Conservation (phyloP, 2,797 vertebrate species). For the Eidolon dupreanum region DNA sequence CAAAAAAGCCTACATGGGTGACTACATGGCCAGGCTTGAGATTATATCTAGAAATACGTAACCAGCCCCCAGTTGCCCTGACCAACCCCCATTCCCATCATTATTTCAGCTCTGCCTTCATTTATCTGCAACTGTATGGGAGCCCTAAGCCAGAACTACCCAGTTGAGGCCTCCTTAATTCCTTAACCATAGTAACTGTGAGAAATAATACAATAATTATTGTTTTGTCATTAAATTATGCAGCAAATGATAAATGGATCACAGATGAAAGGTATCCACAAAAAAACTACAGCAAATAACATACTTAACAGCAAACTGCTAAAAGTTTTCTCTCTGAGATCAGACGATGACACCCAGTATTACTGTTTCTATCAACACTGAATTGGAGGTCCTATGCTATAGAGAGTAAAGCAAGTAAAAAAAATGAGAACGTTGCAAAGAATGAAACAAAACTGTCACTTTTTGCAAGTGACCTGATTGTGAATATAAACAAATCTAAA, state of each 20-base stretch:
- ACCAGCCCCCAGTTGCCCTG: background rate
- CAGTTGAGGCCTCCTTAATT: background rate
- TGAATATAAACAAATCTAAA: background rate
- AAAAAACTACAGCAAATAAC: background rate
- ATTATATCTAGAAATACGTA: background rate
- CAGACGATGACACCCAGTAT: background rate
- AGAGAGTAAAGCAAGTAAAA: background rate
- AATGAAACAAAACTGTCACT: background rate
- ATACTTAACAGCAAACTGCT: too few relatives aligned
- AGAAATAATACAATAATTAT: background rate
- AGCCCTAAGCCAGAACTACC: background rate
- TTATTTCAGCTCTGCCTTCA: background rate
- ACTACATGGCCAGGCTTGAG: background rate
- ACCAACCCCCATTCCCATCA: background rate
- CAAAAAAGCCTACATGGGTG: background rate
- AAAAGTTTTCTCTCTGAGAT: background rate
- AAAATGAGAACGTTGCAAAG: background rate
- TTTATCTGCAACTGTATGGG: background rate
- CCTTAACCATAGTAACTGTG: background rate
- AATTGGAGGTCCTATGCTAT: background rate
- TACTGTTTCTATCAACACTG: background rate
- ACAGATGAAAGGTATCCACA: background rate
- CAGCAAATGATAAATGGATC: background rate
- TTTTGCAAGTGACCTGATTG: background rate
- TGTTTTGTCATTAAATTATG: background rate